Percentiles rank a stretch among this genome's conserved stretches.
These are phyloP conservation scores for Axea sp. DNA, from an alignment of 2,888 invertebrate species.

Conservation along the genomic window DNA sequence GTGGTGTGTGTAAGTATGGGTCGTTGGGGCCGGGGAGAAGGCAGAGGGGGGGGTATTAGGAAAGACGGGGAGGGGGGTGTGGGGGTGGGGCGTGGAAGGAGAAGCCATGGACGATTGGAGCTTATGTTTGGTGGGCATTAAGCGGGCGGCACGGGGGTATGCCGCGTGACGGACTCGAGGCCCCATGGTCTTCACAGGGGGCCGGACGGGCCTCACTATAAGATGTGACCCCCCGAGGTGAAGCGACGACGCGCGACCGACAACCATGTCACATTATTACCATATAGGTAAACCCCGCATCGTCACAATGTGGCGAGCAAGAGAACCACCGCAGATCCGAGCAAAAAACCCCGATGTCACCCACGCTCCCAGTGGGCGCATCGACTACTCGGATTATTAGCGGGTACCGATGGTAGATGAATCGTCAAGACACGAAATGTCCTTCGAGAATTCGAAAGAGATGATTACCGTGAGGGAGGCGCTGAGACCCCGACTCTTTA, in stretches of 20 bases:
- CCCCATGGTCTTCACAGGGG: slow-evolving; percentile 76
- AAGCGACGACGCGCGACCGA: slow-evolving; percentile 78
- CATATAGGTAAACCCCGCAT: slow-evolving; percentile 76
- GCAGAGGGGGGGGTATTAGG: slow-evolving; percentile 70
- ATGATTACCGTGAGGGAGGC: slow-evolving; percentile 17
- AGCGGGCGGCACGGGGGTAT: slow-evolving; percentile 72
- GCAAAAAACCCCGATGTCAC: slow-evolving; percentile 59
- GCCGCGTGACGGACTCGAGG: slow-evolving; percentile 77
- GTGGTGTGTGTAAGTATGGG: too few relatives aligned
- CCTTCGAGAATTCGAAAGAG: slow-evolving; percentile 37
- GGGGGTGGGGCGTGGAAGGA: slow-evolving; percentile 48
- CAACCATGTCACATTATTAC: slow-evolving; percentile 78
- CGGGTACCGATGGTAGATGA: slow-evolving; percentile 53
- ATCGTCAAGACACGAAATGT: slow-evolving; percentile 44
- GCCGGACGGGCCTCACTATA: slow-evolving; percentile 71
- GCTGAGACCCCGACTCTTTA: slow-evolving; percentile 7
- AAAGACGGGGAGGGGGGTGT: slow-evolving; percentile 54
- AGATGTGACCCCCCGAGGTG: slow-evolving; percentile 77
- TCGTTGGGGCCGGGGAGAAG: too few relatives aligned
- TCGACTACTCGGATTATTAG: slow-evolving; percentile 48
- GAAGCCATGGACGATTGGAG: slow-evolving; percentile 42
- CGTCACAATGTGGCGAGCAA: slow-evolving; percentile 74
- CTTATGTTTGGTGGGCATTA: slow-evolving; percentile 27
- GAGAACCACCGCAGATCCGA: slow-evolving; percentile 56
- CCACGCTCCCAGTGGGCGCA: slow-evolving; percentile 63